Conservation (phyloP, 2,113 vertebrate species). For the Trematomus loennbergii region DNA sequence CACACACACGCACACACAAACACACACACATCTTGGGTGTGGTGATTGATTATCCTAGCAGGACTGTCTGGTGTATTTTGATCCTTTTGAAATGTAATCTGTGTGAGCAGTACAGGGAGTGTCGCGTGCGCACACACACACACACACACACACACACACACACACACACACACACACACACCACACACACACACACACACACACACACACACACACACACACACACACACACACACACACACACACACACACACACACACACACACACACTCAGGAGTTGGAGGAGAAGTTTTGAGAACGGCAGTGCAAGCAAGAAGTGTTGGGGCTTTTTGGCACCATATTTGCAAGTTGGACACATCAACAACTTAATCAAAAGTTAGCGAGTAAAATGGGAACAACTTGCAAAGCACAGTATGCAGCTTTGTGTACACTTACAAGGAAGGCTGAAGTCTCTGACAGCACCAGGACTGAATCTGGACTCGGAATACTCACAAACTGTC, state of each 20-base stretch:
- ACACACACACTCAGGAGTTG: conserved; percentile 27
- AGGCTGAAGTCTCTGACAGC: background rate
- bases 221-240: background rate
- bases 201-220: background rate
- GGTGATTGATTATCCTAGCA: conserved; percentile 85
- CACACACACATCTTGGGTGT: conserved; percentile 51
- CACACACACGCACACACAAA: conserved; percentile 5
- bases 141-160: conserved; percentile 1
- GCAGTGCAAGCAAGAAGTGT: conserved; percentile 9
- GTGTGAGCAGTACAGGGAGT: conserved; percentile 67
- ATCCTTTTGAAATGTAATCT: conserved; percentile 85
- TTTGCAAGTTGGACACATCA: conserved; percentile 45
- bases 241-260: background rate
- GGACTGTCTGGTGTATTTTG: conserved; percentile 80
- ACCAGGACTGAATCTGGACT: background rate
- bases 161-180: background rate
- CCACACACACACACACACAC: background rate
- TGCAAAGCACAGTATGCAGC: background rate
- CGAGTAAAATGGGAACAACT: conserved; percentile 34
- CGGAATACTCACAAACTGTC: background rate
- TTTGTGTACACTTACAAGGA: conserved; percentile 26
- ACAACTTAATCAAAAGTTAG: conserved; percentile 56
- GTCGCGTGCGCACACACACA: conserved; percentile 17
- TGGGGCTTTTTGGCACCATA: conserved; percentile 19
- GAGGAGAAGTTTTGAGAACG: conserved; percentile 43